Base-by-base conservation (phyloP, 1,140 invertebrate species). In the Achroia grisella region DNA sequence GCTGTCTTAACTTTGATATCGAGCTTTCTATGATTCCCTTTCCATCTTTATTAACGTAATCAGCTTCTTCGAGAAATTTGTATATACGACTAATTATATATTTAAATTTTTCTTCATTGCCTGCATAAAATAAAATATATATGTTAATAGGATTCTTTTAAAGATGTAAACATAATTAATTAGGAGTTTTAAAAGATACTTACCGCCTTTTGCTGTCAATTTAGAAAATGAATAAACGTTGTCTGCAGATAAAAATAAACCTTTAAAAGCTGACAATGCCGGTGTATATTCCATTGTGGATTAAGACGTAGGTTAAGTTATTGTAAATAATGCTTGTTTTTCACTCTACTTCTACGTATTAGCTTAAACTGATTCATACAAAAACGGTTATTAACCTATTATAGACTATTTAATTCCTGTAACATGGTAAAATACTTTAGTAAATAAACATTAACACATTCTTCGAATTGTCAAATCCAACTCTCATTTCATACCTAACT, bases 91-190 rank as follows among this genome's bases (percentile, higher is more conserved):
- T 40, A 10, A 81, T 46, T 10, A 82, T 51, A 48, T 51, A 62
- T 41, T 65, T 45, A 14, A 85, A 59, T 70, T 71, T 70, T 11
- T 73, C 63, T 63, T 82, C 78, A 59, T 85, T 81, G 1, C 78
- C 81, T 85, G 51, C 28, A 75, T 72, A 39, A 44, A 51, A 37
- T 40, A 31, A 36, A 31, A 41, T 36, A 48, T 30, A 29, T n/a
- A 28, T 39, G 14, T 36, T 39, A 12, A 10, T 39, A 23, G 17
- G 39, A 17, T 23, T 2, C 31, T 33, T 27, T 36, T 37, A 9
- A 33, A 12, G 35, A 27, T 13, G 14, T 28, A 40, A 39, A 27
- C 6, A 35, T 32, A 3, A 23, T 23, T 23, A 23, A 23, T 23
- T 3, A 23, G 6, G 17, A 23, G 17, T 23, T 23, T 23, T 23